Base-by-base conservation (phyloP, 2,888 invertebrate species). In the Tubiluchus corallicola region DNA sequence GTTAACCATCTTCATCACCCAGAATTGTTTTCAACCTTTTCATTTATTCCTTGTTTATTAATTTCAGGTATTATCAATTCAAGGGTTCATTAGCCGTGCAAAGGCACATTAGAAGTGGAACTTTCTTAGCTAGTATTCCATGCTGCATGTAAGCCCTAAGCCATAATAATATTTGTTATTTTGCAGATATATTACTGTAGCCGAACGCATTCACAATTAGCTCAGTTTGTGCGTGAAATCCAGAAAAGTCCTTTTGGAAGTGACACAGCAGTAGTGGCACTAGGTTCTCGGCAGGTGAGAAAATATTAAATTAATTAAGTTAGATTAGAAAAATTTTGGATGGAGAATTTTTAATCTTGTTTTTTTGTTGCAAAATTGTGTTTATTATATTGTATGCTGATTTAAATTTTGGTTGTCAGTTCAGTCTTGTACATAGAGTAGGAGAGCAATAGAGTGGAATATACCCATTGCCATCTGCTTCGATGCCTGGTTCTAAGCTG, bases 181-280 rank as follows among this genome's bases (percentile, higher is more conserved):
- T 37, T 21, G 16, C 56, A 68, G 79, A 80, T 98, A 49, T 85
- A 78, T 58, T 94, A 85, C 63, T 87, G 88, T 61, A 92, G 90
- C 50, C 74, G 98, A 55, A 98, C 98, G 3, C 96, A 98, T 65
- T 92, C 96, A 1, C 96, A 98, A 61, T 65, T 98, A 37, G 74
- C 84, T 0, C 98, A 98, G 64, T 84, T 98, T 65, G 76, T 92
- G n/a, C 74, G 77, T 39, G 98, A 98, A 71, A 73, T 96, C 2
- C 76, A 79, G 52, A 78, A 78, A 56, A 90, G 85, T 45, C 72
- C 75, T 1, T 87, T 77, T 59, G 74, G 71, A 3, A 68, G 75
- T 17, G 66, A 75, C 44, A 69, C 80, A 2, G 74, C 82, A 47
- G 75, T 84, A 2, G 74, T 82, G 0, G 76, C 87, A 3, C 67